Percentiles rank a stretch among this genome's conserved stretches.
Evolutionary conservation across 2,888 invertebrate species (phyloP).

Genomic region (Strigamia crassipes): DNA sequence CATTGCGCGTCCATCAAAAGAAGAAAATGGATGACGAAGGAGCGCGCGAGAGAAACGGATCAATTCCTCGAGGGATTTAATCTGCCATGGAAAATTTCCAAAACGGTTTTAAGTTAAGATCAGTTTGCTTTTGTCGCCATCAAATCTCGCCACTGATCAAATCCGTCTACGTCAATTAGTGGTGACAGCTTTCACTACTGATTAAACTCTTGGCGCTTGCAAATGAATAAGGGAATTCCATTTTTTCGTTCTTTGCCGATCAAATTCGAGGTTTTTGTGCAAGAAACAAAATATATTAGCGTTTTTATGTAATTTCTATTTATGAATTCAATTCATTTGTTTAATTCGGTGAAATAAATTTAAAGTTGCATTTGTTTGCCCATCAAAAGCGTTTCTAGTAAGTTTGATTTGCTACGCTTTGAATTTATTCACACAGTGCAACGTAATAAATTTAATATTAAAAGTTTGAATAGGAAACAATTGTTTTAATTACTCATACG

Average conservation of each 20-base stretch:
- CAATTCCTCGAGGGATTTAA: constrained; percentile 2
- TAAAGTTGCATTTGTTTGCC: no score
- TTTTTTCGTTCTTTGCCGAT: background rate
- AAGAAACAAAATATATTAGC: no score
- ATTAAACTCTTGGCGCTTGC: background rate
- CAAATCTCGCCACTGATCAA: background rate
- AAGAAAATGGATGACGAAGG: background rate
- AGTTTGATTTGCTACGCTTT: no score
- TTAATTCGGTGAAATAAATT: no score
- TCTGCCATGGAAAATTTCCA: constrained; percentile 5
- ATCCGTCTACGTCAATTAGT: background rate
- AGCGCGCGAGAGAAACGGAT: background rate
- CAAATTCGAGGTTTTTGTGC: no score
- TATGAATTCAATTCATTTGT: no score
- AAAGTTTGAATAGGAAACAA: no score
- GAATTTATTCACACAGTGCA: no score
- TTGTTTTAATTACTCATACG: no score
- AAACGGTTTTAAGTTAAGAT: background rate
- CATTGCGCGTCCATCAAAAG: background rate
- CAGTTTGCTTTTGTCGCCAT: background rate
- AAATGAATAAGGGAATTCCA: background rate
- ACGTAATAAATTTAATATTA: no score
- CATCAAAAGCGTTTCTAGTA: no score
- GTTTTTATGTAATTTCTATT: no score
- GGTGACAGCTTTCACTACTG: background rate